Percentiles rank a stretch among this genome's conserved stretches.
These are phyloP conservation scores for Montipora capricornis DNA, from an alignment of 64 coral and sea anemone species.

Conservation along the genomic window DNA sequence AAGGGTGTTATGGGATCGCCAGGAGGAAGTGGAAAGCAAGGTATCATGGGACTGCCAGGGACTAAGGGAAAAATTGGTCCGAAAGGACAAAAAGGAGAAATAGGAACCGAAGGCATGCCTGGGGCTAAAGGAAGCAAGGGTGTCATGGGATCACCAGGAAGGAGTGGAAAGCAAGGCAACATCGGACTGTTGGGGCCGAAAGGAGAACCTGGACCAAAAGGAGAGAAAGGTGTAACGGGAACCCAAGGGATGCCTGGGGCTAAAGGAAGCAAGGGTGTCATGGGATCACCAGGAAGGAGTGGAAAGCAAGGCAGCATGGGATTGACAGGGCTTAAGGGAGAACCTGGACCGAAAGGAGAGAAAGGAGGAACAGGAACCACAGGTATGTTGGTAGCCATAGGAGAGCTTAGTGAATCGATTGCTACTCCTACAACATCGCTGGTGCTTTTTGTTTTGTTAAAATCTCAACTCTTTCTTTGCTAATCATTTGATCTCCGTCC, in stretches of 20 bases:
- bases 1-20: constrained; percentile 29
- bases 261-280: background rate
- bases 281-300: background rate
- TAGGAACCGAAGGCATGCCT: background rate
- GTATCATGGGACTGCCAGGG: background rate
- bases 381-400: background rate
- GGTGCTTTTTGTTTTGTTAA: no score
- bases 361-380: background rate
- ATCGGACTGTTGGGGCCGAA: background rate
- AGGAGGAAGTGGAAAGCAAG: constrained; percentile 15
- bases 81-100: background rate
- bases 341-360: background rate
- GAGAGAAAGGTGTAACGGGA: background rate
- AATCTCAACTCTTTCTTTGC: no score
- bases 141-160: background rate
- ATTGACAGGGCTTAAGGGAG: background rate
- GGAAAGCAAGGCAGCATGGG: background rate
- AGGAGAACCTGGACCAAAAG: background rate
- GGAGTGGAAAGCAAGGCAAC: background rate
- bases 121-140: background rate
- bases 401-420: background rate
- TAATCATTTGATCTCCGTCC: no score
- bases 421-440: no score
- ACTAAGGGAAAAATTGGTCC: background rate
- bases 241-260: background rate